phyloP scores from a whole-genome alignment of 1,140 invertebrate genomes.

The Wiebesia pumilae region DNA sequence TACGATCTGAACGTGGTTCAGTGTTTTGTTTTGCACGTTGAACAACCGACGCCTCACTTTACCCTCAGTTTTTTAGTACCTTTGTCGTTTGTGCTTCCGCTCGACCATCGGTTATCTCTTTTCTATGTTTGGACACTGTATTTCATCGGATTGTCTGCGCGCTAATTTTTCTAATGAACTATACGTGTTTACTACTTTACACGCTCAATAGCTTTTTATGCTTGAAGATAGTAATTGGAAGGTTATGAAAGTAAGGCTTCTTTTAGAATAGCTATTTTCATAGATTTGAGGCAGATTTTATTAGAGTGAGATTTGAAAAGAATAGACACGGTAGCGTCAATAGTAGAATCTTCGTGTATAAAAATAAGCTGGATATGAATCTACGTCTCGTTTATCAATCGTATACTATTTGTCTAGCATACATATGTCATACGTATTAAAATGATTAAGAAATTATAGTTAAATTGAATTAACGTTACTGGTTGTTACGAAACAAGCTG shows the following conservation, averaged over 20 bases:
- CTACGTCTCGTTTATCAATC: not conserved
- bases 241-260: not conserved
- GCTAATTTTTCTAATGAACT: slow-evolving; percentile 11
- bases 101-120: not conserved
- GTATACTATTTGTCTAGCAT: too few species aligned
- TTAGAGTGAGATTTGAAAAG: not conserved
- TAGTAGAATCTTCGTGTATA: not conserved
- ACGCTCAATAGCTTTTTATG: not conserved
- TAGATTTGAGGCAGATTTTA: not conserved
- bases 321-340: not conserved
- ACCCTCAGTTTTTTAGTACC: not conserved
- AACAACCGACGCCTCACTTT: not conserved
- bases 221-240: not conserved
- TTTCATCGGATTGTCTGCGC: not conserved
- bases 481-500: too few species aligned
- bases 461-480: too few species aligned
- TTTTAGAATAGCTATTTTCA: not conserved
- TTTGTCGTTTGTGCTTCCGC: not conserved
- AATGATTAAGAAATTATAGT: too few species aligned
- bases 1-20: slow-evolving; percentile 13
- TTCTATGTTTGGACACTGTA: not conserved
- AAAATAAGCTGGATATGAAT: not conserved
- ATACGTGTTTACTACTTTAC: not conserved
- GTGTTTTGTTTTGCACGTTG: slow-evolving; percentile 17
- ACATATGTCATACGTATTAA: too few species aligned